Conservation (phyloP, 2,113 vertebrate species). For the Progne subis region DNA sequence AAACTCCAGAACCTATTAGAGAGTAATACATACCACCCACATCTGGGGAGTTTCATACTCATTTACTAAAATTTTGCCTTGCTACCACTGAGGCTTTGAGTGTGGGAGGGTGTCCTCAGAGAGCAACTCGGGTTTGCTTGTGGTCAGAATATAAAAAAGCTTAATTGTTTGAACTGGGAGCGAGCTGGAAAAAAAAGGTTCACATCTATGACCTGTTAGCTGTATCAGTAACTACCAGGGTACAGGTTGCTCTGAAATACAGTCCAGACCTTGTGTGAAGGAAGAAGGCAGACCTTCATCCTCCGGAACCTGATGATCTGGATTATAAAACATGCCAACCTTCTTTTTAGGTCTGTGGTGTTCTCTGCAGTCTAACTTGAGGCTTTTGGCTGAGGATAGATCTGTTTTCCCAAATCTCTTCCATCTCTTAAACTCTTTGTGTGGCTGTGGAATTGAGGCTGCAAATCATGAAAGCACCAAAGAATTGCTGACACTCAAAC, state of each 20-base stretch:
- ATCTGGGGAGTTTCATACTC: accelerated
- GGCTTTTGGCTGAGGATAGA: background rate
- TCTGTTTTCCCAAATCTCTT: background rate
- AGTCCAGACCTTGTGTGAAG: no score
- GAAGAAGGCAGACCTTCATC: background rate
- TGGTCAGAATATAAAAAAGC: background rate
- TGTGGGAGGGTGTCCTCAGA: background rate
- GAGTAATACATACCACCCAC: accelerated
- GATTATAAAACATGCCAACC: accelerated
- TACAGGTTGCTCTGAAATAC: background rate
- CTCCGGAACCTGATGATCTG: no score
- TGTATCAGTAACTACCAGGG: accelerated
- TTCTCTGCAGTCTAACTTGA: background rate
- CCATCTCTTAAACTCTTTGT: background rate
- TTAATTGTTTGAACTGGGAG: background rate
- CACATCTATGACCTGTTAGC: background rate
- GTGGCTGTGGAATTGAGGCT: background rate
- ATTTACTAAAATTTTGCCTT: background rate
- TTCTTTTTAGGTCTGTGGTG: no score
- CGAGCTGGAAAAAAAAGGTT: background rate
- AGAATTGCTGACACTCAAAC: background rate
- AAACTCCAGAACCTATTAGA: background rate
- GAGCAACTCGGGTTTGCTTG: background rate
- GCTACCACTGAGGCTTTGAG: accelerated
- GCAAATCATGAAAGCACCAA: background rate